These are phyloP conservation scores for Heliconius charithonia DNA, from an alignment of 2,888 invertebrate genomes.

Conservation along the genomic window DNA sequence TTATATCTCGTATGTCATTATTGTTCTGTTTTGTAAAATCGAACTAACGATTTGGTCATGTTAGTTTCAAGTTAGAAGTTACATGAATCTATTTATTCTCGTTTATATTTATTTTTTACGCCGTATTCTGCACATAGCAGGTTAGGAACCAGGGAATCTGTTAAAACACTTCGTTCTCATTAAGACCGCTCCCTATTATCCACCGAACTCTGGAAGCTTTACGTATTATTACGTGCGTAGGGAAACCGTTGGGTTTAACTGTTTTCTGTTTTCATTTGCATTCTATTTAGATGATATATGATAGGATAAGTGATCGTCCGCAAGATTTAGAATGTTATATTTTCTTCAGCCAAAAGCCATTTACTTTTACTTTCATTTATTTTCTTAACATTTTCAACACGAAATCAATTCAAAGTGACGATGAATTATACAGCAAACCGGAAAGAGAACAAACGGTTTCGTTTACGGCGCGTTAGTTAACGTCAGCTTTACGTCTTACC, in stretches of 20 bases:
- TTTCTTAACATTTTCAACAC: neutral
- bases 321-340: neutral
- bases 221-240: too few relatives aligned
- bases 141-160: too few relatives aligned
- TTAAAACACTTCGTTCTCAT: too few relatives aligned
- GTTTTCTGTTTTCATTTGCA: neutral
- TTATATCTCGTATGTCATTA: neutral
- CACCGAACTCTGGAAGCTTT: too few relatives aligned
- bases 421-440: constrained; percentile 24
- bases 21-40: too few relatives aligned
- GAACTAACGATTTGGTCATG: too few relatives aligned
- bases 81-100: neutral
- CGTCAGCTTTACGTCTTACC: constrained; percentile 22
- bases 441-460: constrained; percentile 23
- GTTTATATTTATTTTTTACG: too few relatives aligned
- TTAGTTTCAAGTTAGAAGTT: too few relatives aligned
- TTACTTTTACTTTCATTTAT: constrained; percentile 4
- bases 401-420: constrained; percentile 6
- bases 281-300: neutral
- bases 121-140: too few relatives aligned
- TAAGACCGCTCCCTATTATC: too few relatives aligned
- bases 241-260: neutral
- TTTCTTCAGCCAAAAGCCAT: neutral
- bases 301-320: neutral
- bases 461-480: constrained; percentile 32